Percentiles rank a stretch among this genome's conserved stretches.
Conservation (phyloP, 1,140 invertebrate genomes). For the Tetramorium alpestre region DNA sequence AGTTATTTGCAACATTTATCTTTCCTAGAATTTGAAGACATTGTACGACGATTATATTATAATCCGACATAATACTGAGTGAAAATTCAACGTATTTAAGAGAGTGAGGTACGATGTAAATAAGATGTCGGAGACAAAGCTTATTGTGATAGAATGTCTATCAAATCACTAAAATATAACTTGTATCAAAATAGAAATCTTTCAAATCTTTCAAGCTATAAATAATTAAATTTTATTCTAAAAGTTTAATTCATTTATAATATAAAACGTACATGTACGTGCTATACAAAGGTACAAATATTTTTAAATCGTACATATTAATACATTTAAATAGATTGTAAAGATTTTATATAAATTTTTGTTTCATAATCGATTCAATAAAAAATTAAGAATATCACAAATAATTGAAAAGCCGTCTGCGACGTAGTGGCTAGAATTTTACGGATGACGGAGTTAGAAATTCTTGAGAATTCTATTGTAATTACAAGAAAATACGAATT, state of each 20-base stretch:
- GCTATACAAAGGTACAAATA: not conserved
- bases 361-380: not conserved
- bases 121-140: not conserved
- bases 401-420: not conserved
- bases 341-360: not conserved
- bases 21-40: not conserved
- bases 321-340: not conserved
- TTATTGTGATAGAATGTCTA: not conserved
- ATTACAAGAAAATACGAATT: constrained; percentile 11
- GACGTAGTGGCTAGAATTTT: not conserved
- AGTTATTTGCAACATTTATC: not conserved
- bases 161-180: not conserved
- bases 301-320: not conserved
- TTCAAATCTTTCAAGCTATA: not conserved
- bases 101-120: not conserved
- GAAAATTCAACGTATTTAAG: not conserved
- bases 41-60: not conserved
- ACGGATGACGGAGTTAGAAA: not conserved
- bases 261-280: not conserved
- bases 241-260: not conserved
- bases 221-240: not conserved
- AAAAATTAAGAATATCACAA: not conserved
- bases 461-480: not conserved
- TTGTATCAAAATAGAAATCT: not conserved
- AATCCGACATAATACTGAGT: not conserved